These are phyloP conservation scores for Drosophila jambulina DNA, from an alignment of 1,140 invertebrate species.

Conservation along the genomic window DNA sequence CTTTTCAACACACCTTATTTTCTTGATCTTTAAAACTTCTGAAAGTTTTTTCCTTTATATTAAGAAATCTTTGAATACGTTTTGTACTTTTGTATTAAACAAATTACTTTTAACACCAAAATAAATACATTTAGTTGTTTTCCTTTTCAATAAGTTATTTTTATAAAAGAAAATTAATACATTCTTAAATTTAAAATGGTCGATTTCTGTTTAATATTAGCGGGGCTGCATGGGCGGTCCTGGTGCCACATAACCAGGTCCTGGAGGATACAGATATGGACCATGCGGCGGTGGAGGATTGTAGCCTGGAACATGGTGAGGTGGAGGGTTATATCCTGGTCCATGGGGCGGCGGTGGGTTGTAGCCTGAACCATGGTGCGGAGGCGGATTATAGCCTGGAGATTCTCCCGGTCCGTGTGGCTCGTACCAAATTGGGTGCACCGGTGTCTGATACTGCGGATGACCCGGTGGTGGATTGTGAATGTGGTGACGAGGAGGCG, in stretches of 20 bases:
- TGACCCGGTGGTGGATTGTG: slow-evolving; percentile 23
- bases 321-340: not conserved
- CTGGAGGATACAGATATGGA: slow-evolving; percentile 23
- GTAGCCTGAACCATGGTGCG: slow-evolving; percentile 23
- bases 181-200: not conserved
- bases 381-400: slow-evolving; percentile 8
- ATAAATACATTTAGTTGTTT: not conserved
- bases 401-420: slow-evolving; percentile 6
- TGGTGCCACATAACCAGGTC: slow-evolving; percentile 16
- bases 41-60: too few species aligned
- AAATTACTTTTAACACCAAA: not conserved
- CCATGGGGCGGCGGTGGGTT: slow-evolving; percentile 13
- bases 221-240: slow-evolving; percentile 42
- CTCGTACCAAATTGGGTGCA: slow-evolving; percentile 33
- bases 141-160: not conserved
- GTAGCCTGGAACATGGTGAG: slow-evolving; percentile 14
- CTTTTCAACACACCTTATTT: not conserved
- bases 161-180: not conserved
- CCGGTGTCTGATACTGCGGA: slow-evolving; percentile 23
- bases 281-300: slow-evolving; percentile 25
- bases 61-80: too few species aligned
- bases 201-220: not conserved
- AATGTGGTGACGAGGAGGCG: slow-evolving; percentile 16
- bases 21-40: not conserved
- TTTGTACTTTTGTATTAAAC: too few species aligned